Conservation (phyloP, 2,888 invertebrate species). For the Sphaeridia pumilis region DNA sequence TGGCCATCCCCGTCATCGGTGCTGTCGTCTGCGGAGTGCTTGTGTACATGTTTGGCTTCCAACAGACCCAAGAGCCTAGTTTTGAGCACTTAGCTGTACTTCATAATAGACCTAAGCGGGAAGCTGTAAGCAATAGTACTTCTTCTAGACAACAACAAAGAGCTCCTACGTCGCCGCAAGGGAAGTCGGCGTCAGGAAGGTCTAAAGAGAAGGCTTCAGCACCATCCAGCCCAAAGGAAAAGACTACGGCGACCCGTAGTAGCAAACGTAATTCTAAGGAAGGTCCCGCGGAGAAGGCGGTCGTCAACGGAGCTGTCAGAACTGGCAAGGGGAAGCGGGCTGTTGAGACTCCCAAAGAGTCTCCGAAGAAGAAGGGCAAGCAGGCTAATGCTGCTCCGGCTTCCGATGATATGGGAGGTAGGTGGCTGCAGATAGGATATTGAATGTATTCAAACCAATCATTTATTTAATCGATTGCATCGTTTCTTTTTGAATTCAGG, state of each 20-base stretch:
- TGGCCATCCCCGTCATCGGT: slow-evolving; percentile 49
- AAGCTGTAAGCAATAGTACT: not conserved
- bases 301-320: too few relatives aligned
- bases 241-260: slow-evolving; percentile 34
- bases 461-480: too few relatives aligned
- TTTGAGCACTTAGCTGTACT: slow-evolving; percentile 52
- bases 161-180: slow-evolving; percentile 7
- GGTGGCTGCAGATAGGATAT: too few relatives aligned
- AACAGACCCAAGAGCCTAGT: slow-evolving; percentile 66
- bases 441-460: too few relatives aligned
- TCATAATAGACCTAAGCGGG: slow-evolving; percentile 20
- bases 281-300: slow-evolving; percentile 1
- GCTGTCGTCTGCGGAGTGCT: slow-evolving; percentile 60
- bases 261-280: too few relatives aligned
- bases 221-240: not conserved
- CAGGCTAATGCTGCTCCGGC: slow-evolving; percentile 39
- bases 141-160: slow-evolving; percentile 12
- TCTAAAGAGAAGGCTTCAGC: too few relatives aligned
- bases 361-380: slow-evolving; percentile 27
- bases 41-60: slow-evolving; percentile 67
- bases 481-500: too few relatives aligned
- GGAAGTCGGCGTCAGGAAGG: slow-evolving; percentile 4
- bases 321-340: too few relatives aligned
- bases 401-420: slow-evolving; percentile 52
- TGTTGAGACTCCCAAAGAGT: too few relatives aligned